These are phyloP conservation scores for Andrena hattorfiana DNA, from an alignment of 2,888 invertebrate genomes.

Conservation along the genomic window DNA sequence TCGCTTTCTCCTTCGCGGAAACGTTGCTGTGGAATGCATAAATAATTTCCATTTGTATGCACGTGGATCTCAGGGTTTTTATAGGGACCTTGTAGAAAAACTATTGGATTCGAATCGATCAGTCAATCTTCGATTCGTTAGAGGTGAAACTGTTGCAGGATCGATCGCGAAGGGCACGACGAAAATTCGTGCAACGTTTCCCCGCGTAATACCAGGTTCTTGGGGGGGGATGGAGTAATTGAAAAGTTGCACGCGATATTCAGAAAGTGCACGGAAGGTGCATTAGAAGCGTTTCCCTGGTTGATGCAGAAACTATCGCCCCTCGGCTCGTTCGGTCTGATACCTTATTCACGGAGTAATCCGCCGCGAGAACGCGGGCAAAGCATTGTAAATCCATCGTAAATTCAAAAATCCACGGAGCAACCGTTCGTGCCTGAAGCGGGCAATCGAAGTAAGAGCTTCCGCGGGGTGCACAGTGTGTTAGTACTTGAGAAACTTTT, in stretches of 20 bases:
- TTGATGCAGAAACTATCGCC: neutral
- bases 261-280: neutral
- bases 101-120: neutral
- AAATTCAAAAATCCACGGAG: constrained; percentile 40
- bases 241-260: constrained; percentile 29
- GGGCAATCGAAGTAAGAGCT: constrained; percentile 44
- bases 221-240: neutral
- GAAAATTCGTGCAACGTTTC: neutral
- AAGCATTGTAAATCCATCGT: constrained; percentile 1
- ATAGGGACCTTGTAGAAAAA: neutral
- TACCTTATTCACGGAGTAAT: neutral
- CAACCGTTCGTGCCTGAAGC: neutral
- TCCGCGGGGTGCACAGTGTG: neutral
- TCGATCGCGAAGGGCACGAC: neutral
- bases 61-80: neutral
- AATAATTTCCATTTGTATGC: neutral
- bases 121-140: neutral
- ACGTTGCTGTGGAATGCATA: neutral
- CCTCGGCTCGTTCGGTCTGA: neutral
- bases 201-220: neutral
- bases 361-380: neutral
- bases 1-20: neutral
- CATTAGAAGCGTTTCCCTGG: neutral
- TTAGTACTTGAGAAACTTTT: constrained; percentile 6
- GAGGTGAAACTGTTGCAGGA: neutral